These are phyloP conservation scores for Hirundichthys speculiger DNA, from an alignment of 2,113 vertebrate species.

Conservation along the genomic window DNA sequence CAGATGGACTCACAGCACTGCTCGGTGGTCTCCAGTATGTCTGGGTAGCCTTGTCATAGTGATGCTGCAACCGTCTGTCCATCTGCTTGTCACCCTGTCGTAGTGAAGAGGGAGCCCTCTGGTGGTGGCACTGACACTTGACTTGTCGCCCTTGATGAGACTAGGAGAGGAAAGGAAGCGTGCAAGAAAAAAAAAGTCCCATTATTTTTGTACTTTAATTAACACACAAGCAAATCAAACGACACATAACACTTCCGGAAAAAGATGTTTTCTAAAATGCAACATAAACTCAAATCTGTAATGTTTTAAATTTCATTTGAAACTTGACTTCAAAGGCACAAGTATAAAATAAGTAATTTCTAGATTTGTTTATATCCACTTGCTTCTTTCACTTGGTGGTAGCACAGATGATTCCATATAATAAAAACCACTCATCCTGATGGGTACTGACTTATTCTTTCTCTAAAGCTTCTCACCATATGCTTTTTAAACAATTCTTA, in stretches of 20 bases:
- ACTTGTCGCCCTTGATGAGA: constrained; percentile 34
- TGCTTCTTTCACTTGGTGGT: too few relatives aligned
- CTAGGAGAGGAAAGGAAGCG: constrained; percentile 22
- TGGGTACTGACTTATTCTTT: too few relatives aligned
- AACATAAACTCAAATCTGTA: too few relatives aligned
- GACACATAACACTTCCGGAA: not conserved
- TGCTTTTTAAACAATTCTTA: too few relatives aligned
- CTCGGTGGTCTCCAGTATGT: constrained; percentile 68
- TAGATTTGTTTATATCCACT: too few relatives aligned
- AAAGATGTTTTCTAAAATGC: too few relatives aligned
- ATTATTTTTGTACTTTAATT: not conserved
- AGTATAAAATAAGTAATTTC: too few relatives aligned
- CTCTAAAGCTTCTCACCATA: too few relatives aligned
- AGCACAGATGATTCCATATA: too few relatives aligned
- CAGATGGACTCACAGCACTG: constrained; percentile 66
- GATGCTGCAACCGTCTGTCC: constrained; percentile 61
- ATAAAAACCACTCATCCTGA: too few relatives aligned
- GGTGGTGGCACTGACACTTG: constrained; percentile 73
- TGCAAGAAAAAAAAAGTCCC: not conserved
- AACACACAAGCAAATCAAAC: not conserved
- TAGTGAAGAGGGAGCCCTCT: constrained; percentile 64
- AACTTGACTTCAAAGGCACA: too few relatives aligned
- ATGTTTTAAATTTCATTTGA: too few relatives aligned
- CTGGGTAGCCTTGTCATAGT: constrained; percentile 78
- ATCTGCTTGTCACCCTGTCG: constrained; percentile 53